phyloP scores from a whole-genome alignment of 53 echinoderm and acorn worm genomes.

The Pentamera pediparva region DNA sequence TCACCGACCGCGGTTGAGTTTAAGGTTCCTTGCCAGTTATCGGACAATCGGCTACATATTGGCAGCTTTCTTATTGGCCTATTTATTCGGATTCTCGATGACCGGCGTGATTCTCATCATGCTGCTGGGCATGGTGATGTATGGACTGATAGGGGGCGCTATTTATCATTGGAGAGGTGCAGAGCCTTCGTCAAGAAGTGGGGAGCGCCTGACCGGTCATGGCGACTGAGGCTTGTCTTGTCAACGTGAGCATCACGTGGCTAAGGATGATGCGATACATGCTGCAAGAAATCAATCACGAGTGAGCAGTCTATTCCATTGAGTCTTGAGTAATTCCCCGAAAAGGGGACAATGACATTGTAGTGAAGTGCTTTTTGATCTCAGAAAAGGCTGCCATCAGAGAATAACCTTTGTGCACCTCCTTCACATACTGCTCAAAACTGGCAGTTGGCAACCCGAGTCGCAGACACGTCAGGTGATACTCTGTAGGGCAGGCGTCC shows the following conservation, averaged over 20 bases:
- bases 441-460: too few relatives aligned
- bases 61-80: conserved; percentile 40
- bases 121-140: conserved; percentile 32
- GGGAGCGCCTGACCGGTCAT: background rate
- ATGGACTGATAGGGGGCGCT: conserved; percentile 59
- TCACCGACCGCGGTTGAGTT: conserved; percentile 63
- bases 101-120: conserved; percentile 48
- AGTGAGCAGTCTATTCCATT: too few relatives aligned
- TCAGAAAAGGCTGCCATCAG: too few relatives aligned
- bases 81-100: conserved; percentile 52
- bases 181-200: too few relatives aligned
- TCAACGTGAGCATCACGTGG: background rate
- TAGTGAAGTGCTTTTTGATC: too few relatives aligned
- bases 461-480: too few relatives aligned
- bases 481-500: too few relatives aligned
- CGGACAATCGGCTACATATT: conserved; percentile 50
- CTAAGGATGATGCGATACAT: background rate
- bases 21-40: conserved; percentile 83
- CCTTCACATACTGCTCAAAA: too few relatives aligned
- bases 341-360: too few relatives aligned
- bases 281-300: too few relatives aligned
- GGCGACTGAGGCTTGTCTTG: background rate
- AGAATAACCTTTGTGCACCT: too few relatives aligned
- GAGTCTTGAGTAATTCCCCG: too few relatives aligned
- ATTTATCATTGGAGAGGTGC: background rate